Evolutionary conservation across 92 coral and sea anemone genomes (phyloP).

Genomic region (Epizoanthus fatuus): DNA sequence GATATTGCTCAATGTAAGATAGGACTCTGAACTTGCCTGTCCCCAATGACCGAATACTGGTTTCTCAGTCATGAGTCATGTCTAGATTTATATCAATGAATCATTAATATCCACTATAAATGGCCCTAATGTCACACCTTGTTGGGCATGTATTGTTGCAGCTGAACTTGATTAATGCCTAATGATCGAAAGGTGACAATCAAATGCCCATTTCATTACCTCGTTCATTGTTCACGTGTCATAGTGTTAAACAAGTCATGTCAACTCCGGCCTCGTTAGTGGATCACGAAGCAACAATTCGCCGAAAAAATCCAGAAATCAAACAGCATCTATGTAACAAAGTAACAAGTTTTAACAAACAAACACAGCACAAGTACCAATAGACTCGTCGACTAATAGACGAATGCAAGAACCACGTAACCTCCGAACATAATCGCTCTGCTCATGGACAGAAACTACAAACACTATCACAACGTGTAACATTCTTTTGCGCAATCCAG

Average conservation of each 20-base stretch:
- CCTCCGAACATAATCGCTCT: background rate
- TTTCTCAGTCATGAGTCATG: too few species aligned
- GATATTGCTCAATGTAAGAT: too few species aligned
- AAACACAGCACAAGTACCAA: background rate
- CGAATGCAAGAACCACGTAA: background rate
- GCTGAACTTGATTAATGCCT: slow-evolving; percentile 31
- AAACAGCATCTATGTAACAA: background rate
- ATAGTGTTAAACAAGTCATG: slow-evolving; percentile 9
- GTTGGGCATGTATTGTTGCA: slow-evolving; percentile 26
- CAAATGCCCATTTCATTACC: slow-evolving; percentile 31
- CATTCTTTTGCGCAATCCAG: slow-evolving; percentile 4
- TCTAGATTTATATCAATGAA: too few species aligned
- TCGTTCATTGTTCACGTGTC: slow-evolving; percentile 23
- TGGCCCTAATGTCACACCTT: slow-evolving; percentile 30
- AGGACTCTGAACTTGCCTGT: too few species aligned
- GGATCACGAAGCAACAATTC: slow-evolving; percentile 1
- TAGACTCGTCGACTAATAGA: background rate
- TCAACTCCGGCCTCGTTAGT: background rate
- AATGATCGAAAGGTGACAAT: slow-evolving; percentile 27
- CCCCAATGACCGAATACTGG: background rate
- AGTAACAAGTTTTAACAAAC: background rate
- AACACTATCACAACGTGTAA: background rate
- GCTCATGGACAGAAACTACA: background rate
- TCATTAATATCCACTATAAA: background rate
- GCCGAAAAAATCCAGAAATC: slow-evolving; percentile 3